phyloP scores from a whole-genome alignment of 1,140 invertebrate species.

The Hyles vespertilio region DNA sequence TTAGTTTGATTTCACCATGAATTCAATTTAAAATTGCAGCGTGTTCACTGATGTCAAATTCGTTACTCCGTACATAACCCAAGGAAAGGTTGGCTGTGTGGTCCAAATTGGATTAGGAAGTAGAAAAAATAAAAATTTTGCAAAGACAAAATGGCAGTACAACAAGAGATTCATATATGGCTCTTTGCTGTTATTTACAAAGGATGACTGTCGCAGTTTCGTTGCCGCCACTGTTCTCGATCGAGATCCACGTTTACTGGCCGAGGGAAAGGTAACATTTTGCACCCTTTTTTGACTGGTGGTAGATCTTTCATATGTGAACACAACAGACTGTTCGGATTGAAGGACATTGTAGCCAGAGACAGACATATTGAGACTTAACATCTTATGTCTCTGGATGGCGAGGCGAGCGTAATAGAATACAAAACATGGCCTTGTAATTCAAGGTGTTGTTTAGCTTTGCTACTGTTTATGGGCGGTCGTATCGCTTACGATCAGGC shows the following conservation, averaged over 20 bases:
- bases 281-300: no score
- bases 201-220: constrained; percentile 81
- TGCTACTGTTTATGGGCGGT: no score
- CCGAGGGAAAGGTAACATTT: constrained; percentile 70
- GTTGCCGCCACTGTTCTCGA: constrained; percentile 81
- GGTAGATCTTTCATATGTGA: no score
- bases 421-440: no score
- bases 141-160: constrained; percentile 46
- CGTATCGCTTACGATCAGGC: no score
- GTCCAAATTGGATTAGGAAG: constrained; percentile 43
- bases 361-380: no score
- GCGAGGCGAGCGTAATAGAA: no score
- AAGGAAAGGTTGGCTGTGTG: constrained; percentile 36
- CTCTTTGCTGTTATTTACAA: constrained; percentile 83
- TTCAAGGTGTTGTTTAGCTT: no score
- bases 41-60: constrained; percentile 36
- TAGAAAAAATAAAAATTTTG: constrained; percentile 33
- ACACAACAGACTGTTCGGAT: no score
- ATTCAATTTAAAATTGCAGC: constrained; percentile 28
- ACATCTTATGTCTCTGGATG: no score
- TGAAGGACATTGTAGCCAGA: no score
- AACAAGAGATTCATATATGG: constrained; percentile 81
- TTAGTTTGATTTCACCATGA: no score
- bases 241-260: constrained; percentile 68
- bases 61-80: constrained; percentile 39